These are phyloP conservation scores for Brenthis ino DNA, from an alignment of 2,888 invertebrate genomes.

Conservation along the genomic window DNA sequence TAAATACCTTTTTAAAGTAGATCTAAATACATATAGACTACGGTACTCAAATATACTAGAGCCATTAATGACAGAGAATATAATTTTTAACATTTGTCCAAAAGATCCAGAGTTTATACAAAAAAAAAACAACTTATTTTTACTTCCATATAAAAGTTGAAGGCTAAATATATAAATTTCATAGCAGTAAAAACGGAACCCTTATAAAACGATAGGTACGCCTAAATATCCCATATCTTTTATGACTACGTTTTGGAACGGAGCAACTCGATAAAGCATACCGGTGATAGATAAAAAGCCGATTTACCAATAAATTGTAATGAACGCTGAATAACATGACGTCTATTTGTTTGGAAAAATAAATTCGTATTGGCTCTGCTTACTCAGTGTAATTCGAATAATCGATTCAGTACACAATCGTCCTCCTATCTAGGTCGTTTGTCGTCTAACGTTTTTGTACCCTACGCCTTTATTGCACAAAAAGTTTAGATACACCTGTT, in stretches of 20 bases:
- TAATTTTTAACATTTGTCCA: no score
- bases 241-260: constrained; percentile 7
- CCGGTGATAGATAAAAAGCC: constrained; percentile 22
- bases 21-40: no score
- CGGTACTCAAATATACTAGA: no score
- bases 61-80: no score
- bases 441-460: constrained; percentile 10
- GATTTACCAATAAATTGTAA: constrained; percentile 30
- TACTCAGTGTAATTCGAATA: constrained; percentile 19
- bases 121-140: no score
- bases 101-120: no score
- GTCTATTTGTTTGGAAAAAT: constrained; percentile 19
- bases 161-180: background rate
- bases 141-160: background rate
- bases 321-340: constrained; percentile 20
- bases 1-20: no score
- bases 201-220: background rate
- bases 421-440: constrained; percentile 15
- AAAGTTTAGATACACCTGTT: constrained; percentile 16
- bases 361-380: constrained; percentile 18
- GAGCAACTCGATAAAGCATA: constrained; percentile 13
- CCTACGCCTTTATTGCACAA: constrained; percentile 14
- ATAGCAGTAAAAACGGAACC: background rate
- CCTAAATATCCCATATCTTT: constrained; percentile 8
- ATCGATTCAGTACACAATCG: constrained; percentile 13